These are phyloP conservation scores for Agrilus mali DNA, from an alignment of 2,888 invertebrate species.

Conservation along the genomic window DNA sequence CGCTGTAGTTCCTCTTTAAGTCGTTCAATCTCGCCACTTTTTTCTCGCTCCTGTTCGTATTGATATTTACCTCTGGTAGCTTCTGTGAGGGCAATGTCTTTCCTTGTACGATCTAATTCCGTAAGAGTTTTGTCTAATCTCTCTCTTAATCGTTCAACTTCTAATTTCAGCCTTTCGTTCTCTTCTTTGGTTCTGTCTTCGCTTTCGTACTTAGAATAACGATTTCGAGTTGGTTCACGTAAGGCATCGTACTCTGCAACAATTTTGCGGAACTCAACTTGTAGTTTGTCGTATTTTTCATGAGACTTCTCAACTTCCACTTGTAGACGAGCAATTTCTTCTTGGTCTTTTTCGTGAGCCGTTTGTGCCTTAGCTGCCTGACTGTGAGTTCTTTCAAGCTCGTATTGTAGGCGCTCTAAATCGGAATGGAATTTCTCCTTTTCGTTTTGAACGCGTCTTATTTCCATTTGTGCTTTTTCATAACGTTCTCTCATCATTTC, in stretches of 20 bases:
- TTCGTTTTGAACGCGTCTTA: conserved; percentile 68
- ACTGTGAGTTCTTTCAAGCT: conserved; percentile 74
- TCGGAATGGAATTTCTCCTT: conserved; percentile 79
- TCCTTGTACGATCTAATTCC: conserved; percentile 65
- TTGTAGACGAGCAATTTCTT: conserved; percentile 76
- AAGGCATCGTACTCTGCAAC: conserved; percentile 69
- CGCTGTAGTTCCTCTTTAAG: conserved; percentile 64
- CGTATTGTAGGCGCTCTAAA: conserved; percentile 72
- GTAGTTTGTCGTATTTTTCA: conserved; percentile 78
- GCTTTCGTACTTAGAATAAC: conserved; percentile 66
- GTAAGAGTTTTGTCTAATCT: conserved; percentile 68
- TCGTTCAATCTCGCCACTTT: conserved; percentile 51
- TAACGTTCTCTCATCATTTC: conserved; percentile 81
- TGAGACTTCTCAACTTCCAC: conserved; percentile 83
- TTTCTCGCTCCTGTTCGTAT: conserved; percentile 56
- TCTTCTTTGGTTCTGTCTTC: conserved; percentile 60
- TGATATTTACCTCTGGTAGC: conserved; percentile 70
- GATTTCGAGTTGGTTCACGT: conserved; percentile 60
- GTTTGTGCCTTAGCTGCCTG: conserved; percentile 77
- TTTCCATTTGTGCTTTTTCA: conserved; percentile 77
- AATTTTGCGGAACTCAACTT: conserved; percentile 68
- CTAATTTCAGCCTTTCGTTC: conserved; percentile 62
- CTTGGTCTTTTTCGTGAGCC: conserved; percentile 77
- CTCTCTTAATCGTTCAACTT: conserved; percentile 68
- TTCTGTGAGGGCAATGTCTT: conserved; percentile 65